Conservation (phyloP, 2,888 invertebrate genomes). For the Tetranychus truncatus region DNA sequence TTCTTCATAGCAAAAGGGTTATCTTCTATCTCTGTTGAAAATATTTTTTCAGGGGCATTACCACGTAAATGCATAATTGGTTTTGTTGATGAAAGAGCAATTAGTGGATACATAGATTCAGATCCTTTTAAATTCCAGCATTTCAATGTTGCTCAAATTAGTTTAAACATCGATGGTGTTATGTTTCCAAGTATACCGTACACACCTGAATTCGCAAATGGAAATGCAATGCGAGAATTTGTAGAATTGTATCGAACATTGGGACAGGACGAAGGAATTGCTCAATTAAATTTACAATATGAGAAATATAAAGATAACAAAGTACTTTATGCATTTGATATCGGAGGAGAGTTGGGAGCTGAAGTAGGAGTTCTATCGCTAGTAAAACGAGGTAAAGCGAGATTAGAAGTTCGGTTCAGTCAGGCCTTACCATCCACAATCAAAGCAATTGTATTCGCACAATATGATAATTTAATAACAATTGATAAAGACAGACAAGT, state of each 20-base stretch:
- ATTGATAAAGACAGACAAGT: no score
- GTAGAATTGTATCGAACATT: neutral
- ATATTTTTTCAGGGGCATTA: conserved; percentile 29
- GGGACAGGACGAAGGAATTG: neutral
- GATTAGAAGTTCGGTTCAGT: no score
- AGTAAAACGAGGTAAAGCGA: no score
- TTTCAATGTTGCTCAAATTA: neutral
- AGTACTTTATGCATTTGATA: neutral
- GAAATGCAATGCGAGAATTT: neutral
- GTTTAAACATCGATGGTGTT: neutral
- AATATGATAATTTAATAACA: no score
- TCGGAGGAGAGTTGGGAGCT: no score
- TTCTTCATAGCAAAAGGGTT: conserved; percentile 27
- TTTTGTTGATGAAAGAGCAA: conserved; percentile 26
- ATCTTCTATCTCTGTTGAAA: conserved; percentile 29
- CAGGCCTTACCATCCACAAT: no score
- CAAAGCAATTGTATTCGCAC: no score
- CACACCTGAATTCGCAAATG: neutral
- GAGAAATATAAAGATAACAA: neutral
- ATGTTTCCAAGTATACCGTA: neutral
- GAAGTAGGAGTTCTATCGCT: no score
- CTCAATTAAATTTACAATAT: neutral
- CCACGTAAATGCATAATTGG: conserved; percentile 30
- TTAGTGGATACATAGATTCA: conserved; percentile 24
- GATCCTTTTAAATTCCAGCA: no score